Evolutionary conservation across 2,797 vertebrate genomes (phyloP), one percentile per base, ranked within the genome.

Genomic region (Anguilla anguilla): DNA sequence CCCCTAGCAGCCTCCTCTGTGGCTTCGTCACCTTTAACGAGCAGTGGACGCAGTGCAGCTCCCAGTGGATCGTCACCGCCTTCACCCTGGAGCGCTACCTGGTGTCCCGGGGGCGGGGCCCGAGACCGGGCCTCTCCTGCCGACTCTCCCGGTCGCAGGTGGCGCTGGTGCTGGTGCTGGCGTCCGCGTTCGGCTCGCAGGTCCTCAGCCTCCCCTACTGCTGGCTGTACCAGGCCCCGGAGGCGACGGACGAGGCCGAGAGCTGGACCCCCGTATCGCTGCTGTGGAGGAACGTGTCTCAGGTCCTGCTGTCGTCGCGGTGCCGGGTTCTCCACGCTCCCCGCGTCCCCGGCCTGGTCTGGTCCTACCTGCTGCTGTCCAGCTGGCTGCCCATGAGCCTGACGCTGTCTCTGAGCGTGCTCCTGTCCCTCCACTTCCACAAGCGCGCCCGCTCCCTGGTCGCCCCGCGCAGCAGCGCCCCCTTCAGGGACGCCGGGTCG

Each of bases 61-160:
- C 86, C 2, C 88, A 89, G 86, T 89, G 88, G 88, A 89, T 89
- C 46, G 82, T 89, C 43, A 51, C 83, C 0, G 86, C 88, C 72
- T 67, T 89, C 69, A 89, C 86, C 10, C 88, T 89, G 86, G 86
- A 89, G 88, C 86, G 88, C 82, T 89, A 89, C 88, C 81, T 87
- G 83, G 72, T 89, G 10, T 84, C 49, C 25, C n/a, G 83, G 51
- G 59, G 83, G 6, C 69, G 6, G 35, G 55, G 85, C 31, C 61
- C 85, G 67, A 51, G 55, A 39, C 67, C 82, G 10, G 19, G 51
- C 31, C 87, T 25, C 25, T n/a, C 46, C 55, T 77, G 86, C 22
- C 69, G 69, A 13, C 86, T 86, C 53, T 87, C 88, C 57, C 86
- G 86, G 28, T n/a, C 86, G 11, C 86, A 77, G 64, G 83, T 69